These are phyloP conservation scores for Peromyscus polionotus DNA, from an alignment of 2,113 vertebrate genomes.

Conservation along the genomic window DNA sequence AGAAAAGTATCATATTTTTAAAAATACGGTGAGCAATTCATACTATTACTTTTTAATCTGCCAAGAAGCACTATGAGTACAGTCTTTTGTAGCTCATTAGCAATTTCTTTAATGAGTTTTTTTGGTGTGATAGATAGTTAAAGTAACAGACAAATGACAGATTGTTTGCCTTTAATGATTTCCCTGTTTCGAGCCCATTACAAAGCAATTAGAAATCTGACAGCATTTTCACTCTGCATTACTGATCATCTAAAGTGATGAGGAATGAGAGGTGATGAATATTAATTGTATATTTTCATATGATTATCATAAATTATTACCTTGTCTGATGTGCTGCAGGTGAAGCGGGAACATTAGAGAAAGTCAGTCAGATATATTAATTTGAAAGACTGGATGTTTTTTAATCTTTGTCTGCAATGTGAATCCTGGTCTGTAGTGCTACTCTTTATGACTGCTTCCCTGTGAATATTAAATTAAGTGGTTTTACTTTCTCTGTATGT, in stretches of 20 bases:
- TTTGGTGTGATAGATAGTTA: constrained; percentile 93
- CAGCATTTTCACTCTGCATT: constrained; percentile 94
- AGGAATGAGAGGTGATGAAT: constrained; percentile 93
- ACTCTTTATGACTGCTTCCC: constrained; percentile 76
- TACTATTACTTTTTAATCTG: constrained; percentile 88
- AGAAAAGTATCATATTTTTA: constrained; percentile 85
- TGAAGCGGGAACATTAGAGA: constrained; percentile 86
- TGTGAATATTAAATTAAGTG: constrained; percentile 68
- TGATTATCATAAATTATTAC: constrained; percentile 95
- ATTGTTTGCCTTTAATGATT: constrained; percentile 95
- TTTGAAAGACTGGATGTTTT: constrained; percentile 86
- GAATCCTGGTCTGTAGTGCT: constrained; percentile 67
- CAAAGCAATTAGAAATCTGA: constrained; percentile 95
- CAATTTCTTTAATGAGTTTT: constrained; percentile 94
- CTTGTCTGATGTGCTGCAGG: constrained; percentile 89
- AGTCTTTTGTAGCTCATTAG: constrained; percentile 93
- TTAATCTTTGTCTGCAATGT: constrained; percentile 74
- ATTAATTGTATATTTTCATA: constrained; percentile 94
- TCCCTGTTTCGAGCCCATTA: constrained; percentile 93
- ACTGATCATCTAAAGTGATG: constrained; percentile 93
- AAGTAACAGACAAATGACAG: constrained; percentile 95
- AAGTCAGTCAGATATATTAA: constrained; percentile 88
- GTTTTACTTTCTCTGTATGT: constrained; percentile 61
- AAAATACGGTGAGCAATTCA: constrained; percentile 88
- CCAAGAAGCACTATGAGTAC: constrained; percentile 85